Base-by-base conservation (phyloP, 2,888 invertebrate species). In the Pterostichus niger region DNA sequence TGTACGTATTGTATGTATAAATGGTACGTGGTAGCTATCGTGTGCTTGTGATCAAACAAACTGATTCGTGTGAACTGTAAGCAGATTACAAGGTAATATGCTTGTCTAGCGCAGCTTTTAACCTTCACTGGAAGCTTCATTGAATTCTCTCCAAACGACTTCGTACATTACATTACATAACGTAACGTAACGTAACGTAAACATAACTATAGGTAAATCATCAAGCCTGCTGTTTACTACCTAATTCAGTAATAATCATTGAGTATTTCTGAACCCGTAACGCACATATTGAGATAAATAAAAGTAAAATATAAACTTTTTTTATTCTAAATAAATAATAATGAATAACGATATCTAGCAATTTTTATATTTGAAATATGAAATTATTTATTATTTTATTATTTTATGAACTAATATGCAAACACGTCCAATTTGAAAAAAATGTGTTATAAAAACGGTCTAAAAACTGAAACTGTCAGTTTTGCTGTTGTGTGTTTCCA, bases 381-480 rank as follows among this genome's bases (percentile, higher is more conserved):
- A 82, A 73, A 82, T 80, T 52, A 80, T 82, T 82, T 82, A 33
- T 73, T 80, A 80, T 59, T 80, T 80, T 80, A 44, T 68, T 71
- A 79, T 68, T 68, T 52, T 75, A 82, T 75, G 46, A 71, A 64
- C 68, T 46, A 64, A 82, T 54, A 75, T 49, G 75, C 82, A 73
- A 82, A 75, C 82, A 82, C 82, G 82, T 82, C 82, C 82, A 82
- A 75, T 71, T 80, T 40, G 49, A 64, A 59, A 79, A 64, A 80
- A 80, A 68, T 64, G 64, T 79, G 79, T 49, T 79, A 79, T 79
- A 59, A 75, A 80, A 56, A 75, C 82, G 82, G 82, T 82, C 82
- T 82, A 82, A 82, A 68, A 71, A 75, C 46, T 76, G 75, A 75
- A 75, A 83, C 83, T 83, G 83, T 77, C 83, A 83, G 77, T 82